Conservation (phyloP, 2,113 vertebrate species). For the Ia io region DNA sequence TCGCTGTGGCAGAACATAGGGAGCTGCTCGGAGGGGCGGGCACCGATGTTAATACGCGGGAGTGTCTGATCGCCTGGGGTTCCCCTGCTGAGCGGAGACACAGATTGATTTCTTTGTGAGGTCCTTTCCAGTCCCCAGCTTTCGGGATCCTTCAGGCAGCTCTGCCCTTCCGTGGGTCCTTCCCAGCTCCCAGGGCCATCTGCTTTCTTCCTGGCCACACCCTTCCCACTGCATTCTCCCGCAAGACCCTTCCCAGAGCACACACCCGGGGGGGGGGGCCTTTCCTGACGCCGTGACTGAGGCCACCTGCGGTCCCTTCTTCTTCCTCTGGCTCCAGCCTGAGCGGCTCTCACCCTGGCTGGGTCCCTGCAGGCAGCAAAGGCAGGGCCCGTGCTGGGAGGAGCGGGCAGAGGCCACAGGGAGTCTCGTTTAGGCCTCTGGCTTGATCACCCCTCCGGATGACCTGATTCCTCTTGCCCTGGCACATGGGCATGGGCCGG, state of each 20-base stretch:
- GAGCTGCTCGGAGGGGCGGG: neutral
- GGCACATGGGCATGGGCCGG: neutral
- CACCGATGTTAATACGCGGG: neutral
- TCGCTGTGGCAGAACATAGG: neutral
- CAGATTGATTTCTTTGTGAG: neutral
- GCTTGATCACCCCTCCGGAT: neutral
- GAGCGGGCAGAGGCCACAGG: neutral
- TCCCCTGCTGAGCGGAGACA: neutral
- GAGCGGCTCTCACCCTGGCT: neutral
- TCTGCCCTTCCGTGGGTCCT: neutral
- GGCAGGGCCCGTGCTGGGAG: neutral
- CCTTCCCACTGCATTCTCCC: neutral
- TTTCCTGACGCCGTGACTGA: neutral
- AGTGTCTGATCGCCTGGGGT: neutral
- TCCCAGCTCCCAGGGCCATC: neutral
- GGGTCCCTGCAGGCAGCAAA: neutral
- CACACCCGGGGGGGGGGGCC: neutral
- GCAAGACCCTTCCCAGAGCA: neutral
- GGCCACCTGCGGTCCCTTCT: neutral
- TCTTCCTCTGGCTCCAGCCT: neutral
- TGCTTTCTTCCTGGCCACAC: neutral
- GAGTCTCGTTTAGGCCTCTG: neutral
- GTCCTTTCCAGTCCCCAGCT: neutral
- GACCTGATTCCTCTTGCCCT: slow-evolving; percentile 26
- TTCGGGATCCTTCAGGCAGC: neutral